These are phyloP conservation scores for Hippocampus guttulatus DNA, from an alignment of 2,113 vertebrate species.

Conservation along the genomic window DNA sequence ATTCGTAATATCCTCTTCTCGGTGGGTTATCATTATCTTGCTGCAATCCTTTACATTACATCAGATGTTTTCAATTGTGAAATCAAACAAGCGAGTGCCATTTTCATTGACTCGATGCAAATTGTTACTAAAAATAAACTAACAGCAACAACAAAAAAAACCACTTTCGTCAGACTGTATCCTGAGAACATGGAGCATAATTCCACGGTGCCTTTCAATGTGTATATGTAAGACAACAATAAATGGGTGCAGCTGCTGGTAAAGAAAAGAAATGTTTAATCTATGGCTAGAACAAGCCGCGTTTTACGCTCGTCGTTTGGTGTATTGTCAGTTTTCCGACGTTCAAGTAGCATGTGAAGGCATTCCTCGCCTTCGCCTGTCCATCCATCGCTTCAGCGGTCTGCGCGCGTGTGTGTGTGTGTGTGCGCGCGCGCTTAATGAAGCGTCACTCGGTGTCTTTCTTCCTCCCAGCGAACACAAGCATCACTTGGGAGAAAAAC, in stretches of 20 bases:
- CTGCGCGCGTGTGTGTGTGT: slow-evolving; percentile 19
- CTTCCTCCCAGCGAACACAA: slow-evolving; percentile 61
- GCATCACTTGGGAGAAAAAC: slow-evolving; percentile 55
- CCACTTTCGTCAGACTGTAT: not conserved
- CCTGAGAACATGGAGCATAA: not conserved
- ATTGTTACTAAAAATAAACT: not conserved
- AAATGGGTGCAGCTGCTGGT: not conserved
- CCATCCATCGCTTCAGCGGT: slow-evolving; percentile 53
- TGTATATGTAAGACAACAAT: not conserved
- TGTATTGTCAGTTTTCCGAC: slow-evolving; percentile 7
- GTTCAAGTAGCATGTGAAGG: slow-evolving; percentile 38
- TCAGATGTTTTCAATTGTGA: not conserved
- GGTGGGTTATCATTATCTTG: not conserved
- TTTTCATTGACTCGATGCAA: not conserved
- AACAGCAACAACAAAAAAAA: too few species aligned
- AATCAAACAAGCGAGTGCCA: not conserved
- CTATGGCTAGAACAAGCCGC: not conserved
- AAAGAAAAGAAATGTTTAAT: not conserved
- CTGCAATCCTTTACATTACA: not conserved
- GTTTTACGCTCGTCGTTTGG: not conserved
- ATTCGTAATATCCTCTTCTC: slow-evolving; percentile 10
- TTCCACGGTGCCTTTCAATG: too few species aligned
- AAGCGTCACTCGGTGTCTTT: slow-evolving; percentile 55
- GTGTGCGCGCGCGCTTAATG: slow-evolving; percentile 22
- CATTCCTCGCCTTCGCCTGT: slow-evolving; percentile 52